These are phyloP conservation scores for Oscheius sp. DNA, from an alignment of 2,888 invertebrate species.

Conservation along the genomic window DNA sequence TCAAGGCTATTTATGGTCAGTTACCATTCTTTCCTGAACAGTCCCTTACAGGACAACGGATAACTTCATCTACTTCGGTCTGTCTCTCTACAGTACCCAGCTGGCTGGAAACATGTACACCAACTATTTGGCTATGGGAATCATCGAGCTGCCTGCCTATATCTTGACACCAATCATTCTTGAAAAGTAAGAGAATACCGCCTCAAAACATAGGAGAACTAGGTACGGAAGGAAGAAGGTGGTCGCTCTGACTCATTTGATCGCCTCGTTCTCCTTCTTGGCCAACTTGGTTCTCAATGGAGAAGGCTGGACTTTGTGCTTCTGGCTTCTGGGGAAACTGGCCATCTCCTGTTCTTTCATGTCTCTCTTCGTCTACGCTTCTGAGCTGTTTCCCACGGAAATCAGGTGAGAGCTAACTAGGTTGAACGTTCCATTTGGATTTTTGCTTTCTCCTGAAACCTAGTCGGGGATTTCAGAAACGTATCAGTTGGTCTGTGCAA, in stretches of 20 bases:
- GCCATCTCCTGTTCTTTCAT: conserved; percentile 66
- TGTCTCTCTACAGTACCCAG: conserved; percentile 64
- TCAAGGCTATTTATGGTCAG: conserved; percentile 59
- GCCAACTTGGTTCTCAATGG: conserved; percentile 22
- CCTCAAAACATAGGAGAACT: not conserved
- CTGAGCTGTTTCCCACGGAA: conserved; percentile 60
- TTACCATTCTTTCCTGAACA: not conserved
- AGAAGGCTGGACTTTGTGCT: conserved; percentile 15
- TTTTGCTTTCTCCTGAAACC: too few relatives aligned
- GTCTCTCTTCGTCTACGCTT: conserved; percentile 66
- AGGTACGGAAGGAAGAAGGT: conserved; percentile 49
- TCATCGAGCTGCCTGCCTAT: conserved; percentile 68
- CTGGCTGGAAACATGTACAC: conserved; percentile 66
- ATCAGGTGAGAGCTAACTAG: conserved; percentile 41
- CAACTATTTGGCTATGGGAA: conserved; percentile 63
- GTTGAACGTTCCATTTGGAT: not conserved
- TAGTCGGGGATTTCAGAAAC: conserved; percentile 10
- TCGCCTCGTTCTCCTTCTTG: conserved; percentile 51
- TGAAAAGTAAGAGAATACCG: conserved; percentile 40
- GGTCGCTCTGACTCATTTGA: conserved; percentile 50
- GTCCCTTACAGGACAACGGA: conserved; percentile 53
- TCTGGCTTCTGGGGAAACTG: conserved; percentile 68
- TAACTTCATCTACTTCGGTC: conserved; percentile 68
- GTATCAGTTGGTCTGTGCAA: conserved; percentile 56
- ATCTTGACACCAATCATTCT: conserved; percentile 60